A percentile compares a stretch with the other conserved stretches of the same genome.
These are phyloP conservation scores for Arenicola marina DNA, from an alignment of 2,888 invertebrate genomes.

Conservation along the genomic window DNA sequence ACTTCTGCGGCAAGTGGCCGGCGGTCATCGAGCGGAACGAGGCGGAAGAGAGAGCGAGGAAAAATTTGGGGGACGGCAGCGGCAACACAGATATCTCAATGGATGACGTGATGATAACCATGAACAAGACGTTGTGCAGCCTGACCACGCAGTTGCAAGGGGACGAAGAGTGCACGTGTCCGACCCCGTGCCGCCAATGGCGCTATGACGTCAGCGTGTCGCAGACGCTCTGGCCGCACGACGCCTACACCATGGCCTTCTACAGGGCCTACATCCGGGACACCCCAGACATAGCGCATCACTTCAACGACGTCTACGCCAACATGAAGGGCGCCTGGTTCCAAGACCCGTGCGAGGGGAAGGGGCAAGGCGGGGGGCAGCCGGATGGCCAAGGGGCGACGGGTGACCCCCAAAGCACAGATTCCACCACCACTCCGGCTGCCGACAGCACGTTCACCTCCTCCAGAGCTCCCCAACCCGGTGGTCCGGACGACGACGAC, in stretches of 20 bases:
- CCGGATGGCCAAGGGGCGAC: no score
- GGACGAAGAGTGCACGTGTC: neutral
- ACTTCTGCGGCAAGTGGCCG: neutral
- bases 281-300: neutral
- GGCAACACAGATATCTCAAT: neutral
- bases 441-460: no score
- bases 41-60: no score
- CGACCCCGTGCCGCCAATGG: neutral
- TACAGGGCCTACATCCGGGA: neutral
- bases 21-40: neutral
- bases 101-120: neutral
- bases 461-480: neutral
- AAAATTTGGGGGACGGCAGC: no score
- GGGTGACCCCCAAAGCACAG: no score
- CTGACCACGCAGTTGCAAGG: neutral
- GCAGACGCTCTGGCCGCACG: neutral
- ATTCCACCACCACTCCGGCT: no score
- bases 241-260: neutral
- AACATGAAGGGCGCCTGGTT: no score
- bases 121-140: neutral
- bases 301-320: neutral
- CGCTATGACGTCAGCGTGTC: neutral
- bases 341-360: no score
- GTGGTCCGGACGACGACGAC: neutral
- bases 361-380: no score